Evolutionary conservation across 2,888 invertebrate genomes (phyloP).

Genomic region (Altica lythri): DNA sequence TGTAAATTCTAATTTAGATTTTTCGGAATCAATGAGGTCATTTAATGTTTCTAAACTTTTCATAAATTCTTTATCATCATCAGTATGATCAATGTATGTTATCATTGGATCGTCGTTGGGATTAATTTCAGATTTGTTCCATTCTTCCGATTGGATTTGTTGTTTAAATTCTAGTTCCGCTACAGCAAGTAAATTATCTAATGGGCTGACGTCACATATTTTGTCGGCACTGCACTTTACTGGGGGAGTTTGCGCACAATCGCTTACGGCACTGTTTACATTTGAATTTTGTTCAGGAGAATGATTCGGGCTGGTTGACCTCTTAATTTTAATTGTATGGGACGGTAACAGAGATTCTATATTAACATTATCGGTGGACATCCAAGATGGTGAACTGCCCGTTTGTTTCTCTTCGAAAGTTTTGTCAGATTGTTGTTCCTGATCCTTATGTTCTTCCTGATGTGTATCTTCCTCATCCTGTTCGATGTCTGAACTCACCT

Average conservation of each 20-base stretch:
- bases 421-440: slow-evolving; percentile 27
- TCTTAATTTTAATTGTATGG: slow-evolving; percentile 64
- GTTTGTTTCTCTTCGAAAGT: slow-evolving; percentile 14
- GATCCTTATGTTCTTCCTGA: slow-evolving; percentile 30
- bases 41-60: slow-evolving; percentile 50
- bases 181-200: slow-evolving; percentile 67
- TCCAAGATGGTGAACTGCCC: slow-evolving; percentile 49
- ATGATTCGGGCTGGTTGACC: slow-evolving; percentile 36
- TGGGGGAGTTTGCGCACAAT: slow-evolving; percentile 47
- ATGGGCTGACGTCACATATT: slow-evolving; percentile 58
- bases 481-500: slow-evolving; percentile 50
- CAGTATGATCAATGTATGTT: slow-evolving; percentile 32
- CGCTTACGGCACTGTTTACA: slow-evolving; percentile 54
- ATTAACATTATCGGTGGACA: slow-evolving; percentile 56
- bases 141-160: slow-evolving; percentile 57
- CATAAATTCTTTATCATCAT: slow-evolving; percentile 42
- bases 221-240: slow-evolving; percentile 56
- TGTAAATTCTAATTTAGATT: slow-evolving; percentile 32
- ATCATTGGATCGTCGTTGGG: slow-evolving; percentile 28
- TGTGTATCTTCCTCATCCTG: slow-evolving; percentile 39
- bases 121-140: slow-evolving; percentile 40
- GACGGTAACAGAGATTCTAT: slow-evolving; percentile 67
- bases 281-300: slow-evolving; percentile 43
- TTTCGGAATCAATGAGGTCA: slow-evolving; percentile 47
- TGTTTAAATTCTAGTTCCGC: slow-evolving; percentile 69